phyloP scores from a whole-genome alignment of 2,888 invertebrate species.

The Cantharis flavilabris region DNA sequence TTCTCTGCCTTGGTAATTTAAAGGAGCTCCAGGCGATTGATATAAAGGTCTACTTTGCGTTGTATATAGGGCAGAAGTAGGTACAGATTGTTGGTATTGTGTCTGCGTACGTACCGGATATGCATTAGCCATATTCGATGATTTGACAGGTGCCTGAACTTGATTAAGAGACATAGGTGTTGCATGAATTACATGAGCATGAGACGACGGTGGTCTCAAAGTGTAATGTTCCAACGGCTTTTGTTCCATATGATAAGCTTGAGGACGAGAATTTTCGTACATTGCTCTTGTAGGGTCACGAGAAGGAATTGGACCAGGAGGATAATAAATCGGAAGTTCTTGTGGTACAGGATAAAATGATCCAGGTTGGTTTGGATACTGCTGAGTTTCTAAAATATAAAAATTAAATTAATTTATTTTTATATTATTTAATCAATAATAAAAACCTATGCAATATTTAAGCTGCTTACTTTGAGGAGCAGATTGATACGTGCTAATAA shows the following conservation, averaged over 20 bases:
- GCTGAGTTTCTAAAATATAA: conserved; percentile 57
- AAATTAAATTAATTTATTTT: conserved; percentile 20
- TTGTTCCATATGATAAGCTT: conserved; percentile 51
- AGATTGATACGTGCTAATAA: conserved; percentile 63
- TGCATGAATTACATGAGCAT: conserved; percentile 62
- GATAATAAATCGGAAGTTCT: conserved; percentile 55
- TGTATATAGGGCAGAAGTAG: conserved; percentile 50
- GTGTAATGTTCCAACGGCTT: conserved; percentile 52
- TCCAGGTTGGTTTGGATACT: conserved; percentile 57
- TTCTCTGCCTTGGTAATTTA: conserved; percentile 43
- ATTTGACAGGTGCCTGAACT: conserved; percentile 66
- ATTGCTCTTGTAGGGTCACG: conserved; percentile 50
- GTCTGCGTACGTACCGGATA: conserved; percentile 77
- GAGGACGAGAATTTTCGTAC: conserved; percentile 49
- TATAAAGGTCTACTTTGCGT: conserved; percentile 52
- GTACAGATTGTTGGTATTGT: conserved; percentile 51
- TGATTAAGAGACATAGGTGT: conserved; percentile 62
- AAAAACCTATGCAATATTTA: background rate
- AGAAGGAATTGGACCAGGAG: conserved; percentile 40
- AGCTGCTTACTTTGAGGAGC: conserved; percentile 63
- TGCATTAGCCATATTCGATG: conserved; percentile 82
- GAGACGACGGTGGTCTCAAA: conserved; percentile 54
- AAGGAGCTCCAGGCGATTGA: conserved; percentile 48
- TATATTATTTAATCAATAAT: background rate
- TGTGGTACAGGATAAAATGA: conserved; percentile 61